phyloP scores from a whole-genome alignment of 2,888 invertebrate species.

The Amblyjoppa fuscipennis region DNA sequence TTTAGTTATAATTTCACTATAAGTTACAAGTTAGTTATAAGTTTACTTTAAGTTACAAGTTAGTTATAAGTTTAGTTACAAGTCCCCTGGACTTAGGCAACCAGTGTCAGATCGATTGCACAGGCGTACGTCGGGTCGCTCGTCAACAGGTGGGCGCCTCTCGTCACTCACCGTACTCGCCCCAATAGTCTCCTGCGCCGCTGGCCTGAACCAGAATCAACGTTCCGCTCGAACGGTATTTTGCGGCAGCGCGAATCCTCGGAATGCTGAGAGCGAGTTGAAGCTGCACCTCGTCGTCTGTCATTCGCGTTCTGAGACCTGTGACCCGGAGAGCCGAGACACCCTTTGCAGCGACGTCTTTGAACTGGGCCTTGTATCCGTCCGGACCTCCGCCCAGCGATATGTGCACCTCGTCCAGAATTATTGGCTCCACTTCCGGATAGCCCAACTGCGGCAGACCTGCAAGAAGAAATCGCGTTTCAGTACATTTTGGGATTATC shows the following conservation, averaged over 20 bases:
- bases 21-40: too few relatives aligned
- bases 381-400: slow-evolving; percentile 93
- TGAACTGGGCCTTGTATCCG: slow-evolving; percentile 93
- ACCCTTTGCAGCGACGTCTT: slow-evolving; percentile 92
- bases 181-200: slow-evolving; percentile 96
- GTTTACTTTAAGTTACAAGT: too few relatives aligned
- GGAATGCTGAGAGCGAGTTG: slow-evolving; percentile 93
- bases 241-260: slow-evolving; percentile 91
- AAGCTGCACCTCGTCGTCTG: slow-evolving; percentile 90
- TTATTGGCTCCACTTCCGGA: slow-evolving; percentile 89
- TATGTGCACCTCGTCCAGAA: slow-evolving; percentile 94
- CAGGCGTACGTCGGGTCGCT: slow-evolving; percentile 24
- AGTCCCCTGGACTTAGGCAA: neutral
- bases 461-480: slow-evolving; percentile 61
- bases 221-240: slow-evolving; percentile 93
- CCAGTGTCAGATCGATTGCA: neutral
- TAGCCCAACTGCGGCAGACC: slow-evolving; percentile 83
- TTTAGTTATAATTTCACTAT: too few relatives aligned
- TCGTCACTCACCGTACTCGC: slow-evolving; percentile 90
- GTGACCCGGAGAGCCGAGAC: slow-evolving; percentile 93
- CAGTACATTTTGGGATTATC: neutral
- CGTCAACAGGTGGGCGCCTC: neutral
- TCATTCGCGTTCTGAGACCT: slow-evolving; percentile 89
- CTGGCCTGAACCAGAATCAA: slow-evolving; percentile 93
- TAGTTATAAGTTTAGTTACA: too few relatives aligned